Base-by-base conservation (phyloP, 2,113 vertebrate genomes). In the Cyprinodon brontotheroides region DNA sequence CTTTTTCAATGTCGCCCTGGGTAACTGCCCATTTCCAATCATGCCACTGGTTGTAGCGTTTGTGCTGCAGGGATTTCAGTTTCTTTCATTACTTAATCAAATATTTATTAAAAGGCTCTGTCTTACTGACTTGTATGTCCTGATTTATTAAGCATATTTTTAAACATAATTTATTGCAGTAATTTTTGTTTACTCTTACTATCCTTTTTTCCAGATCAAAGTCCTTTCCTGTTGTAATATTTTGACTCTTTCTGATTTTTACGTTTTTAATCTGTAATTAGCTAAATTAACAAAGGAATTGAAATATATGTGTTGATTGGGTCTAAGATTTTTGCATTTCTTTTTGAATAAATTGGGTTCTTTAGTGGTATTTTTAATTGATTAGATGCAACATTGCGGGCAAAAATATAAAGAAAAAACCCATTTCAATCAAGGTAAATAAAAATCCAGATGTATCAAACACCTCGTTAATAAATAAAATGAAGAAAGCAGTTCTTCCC, bases 101-200 rank as follows among this genome's bases (percentile, higher is more conserved):
- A 74, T 83, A 79, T 13, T 70, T 48, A 87, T 84, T 81, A 78
- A 87, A 29, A 83, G 69, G 11, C 47, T 37, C 45, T 61, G 47
- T 63, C 38, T 66, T 12, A 67, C 65, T 68, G 41, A 64, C 29
- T 39, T 29, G 50, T 57, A 20, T 57, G 7, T 9, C 14, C 50
- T 57, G 50, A 57, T 57, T 57, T 57, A n/a, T 57, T 20, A 20
- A 57, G 50, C 9, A 45, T 45, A 45, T 45, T 11, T 11, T 45
- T 17, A 53, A 53, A 53, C 4, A 14, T 7, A 6, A 29, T 29
- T 29, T 29, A 29, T 29, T 29, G 1, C 1, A 29, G 29, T 29
- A 29, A 29, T 29, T 29, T 29, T 29, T 29, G 29, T 29, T 29
- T 29, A 29, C 29, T 29, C 29, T 29, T 29, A 29, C 29, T 29